Base-by-base conservation (phyloP, 2,797 vertebrate genomes). In the Acridotheres tristis region DNA sequence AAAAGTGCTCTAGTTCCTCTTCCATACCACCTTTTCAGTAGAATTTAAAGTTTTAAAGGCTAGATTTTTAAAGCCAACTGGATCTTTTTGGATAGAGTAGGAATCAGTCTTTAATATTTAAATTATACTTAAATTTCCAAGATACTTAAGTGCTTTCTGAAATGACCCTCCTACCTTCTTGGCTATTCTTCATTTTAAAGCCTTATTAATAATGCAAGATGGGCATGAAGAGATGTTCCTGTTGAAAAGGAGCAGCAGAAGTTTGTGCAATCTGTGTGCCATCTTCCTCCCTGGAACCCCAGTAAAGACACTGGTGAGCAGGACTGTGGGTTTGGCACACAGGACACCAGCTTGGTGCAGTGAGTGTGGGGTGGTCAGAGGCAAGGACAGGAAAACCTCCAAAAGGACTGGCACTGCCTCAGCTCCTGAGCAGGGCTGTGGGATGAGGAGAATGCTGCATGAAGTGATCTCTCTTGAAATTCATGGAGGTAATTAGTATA, bases 31-130 rank as follows among this genome's bases (percentile, higher is more conserved):
- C 50, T 92, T 71, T 80, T 77, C 57, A 9, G 27, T 51, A 63
- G 78, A 53, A 85, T 87, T 67, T 69, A 69, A 89, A 59, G 63
- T 85, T 90, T 78, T 78, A 72, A 71, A 73, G 34, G 54, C 29
- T 69, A 16, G 15, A 32, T 57, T 89, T 89, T 75, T 62, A 81
- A 92, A 65, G 54, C 51, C 40, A 82, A 4, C 14, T 74, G 4
- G 42, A 18, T 69, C n/a, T 54, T 78, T 83, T 57, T 61, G n/a
- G 19, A 8, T 57, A 42, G 34, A 42, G 9, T 51, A 29, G 53
- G 48, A 75, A 79, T 50, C 7, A 21, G 22, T 45, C 40, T 78
- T 16, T 32, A 71, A 22, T 61, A 26, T 85, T 93, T 57, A 36
- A 36, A 36, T 36, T 36, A 36, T 36, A 18, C 85, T 77, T 89